Percentiles rank a stretch among this genome's conserved stretches.
phyloP scores from a whole-genome alignment of 2,888 invertebrate species.

The Drosophila bunnanda region DNA sequence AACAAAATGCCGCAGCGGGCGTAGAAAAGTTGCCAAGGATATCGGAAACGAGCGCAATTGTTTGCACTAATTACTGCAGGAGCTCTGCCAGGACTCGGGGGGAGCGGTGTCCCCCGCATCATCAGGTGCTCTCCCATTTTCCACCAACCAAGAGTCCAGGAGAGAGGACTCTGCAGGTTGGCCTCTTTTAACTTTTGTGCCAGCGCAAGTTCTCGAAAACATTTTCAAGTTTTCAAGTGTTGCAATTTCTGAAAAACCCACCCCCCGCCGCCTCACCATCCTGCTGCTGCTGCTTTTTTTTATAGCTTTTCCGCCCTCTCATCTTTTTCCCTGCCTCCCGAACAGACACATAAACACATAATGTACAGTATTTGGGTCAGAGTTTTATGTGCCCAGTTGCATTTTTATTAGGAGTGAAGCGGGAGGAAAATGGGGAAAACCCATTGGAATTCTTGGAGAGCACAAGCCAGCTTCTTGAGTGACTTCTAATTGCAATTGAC shows the following conservation, averaged over 20 bases:
- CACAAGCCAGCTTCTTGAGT: constrained; percentile 40
- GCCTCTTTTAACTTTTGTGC: constrained; percentile 60
- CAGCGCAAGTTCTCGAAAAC: constrained; percentile 65
- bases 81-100: background rate
- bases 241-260: constrained; percentile 66
- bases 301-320: constrained; percentile 16
- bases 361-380: constrained; percentile 74
- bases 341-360: constrained; percentile 60
- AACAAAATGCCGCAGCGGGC: constrained; percentile 60
- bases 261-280: background rate
- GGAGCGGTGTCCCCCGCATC: constrained; percentile 8
- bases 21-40: constrained; percentile 49
- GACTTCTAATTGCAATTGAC: constrained; percentile 78
- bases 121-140: constrained; percentile 6
- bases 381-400: constrained; percentile 48
- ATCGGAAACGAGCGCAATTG: constrained; percentile 70
- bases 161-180: constrained; percentile 45
- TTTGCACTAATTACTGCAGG: constrained; percentile 74
- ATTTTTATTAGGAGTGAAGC: constrained; percentile 46
- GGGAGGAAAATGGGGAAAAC: background rate
- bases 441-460: constrained; percentile 47
- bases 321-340: constrained; percentile 1
- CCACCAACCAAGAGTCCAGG: constrained; percentile 8
- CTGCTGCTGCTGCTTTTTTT: background rate
- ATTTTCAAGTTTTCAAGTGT: constrained; percentile 78